Conservation (phyloP, 2,113 vertebrate species). For the Tringa solitaria region DNA sequence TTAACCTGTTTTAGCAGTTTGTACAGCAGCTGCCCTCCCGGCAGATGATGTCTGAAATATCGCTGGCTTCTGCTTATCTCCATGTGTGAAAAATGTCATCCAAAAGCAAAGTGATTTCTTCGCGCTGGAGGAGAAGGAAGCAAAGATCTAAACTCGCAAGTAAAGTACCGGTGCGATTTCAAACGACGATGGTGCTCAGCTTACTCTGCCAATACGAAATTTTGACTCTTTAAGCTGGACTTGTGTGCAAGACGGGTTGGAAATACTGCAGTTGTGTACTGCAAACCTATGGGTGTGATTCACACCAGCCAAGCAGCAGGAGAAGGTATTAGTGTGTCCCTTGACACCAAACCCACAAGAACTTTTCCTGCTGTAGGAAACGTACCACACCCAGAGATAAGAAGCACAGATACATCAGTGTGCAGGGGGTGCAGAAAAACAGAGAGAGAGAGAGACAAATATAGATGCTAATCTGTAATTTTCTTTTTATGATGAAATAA, state of each 20-base stretch:
- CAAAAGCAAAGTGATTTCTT: background rate
- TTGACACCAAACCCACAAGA: background rate
- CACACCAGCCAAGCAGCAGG: background rate
- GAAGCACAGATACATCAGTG: background rate
- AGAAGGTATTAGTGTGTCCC: background rate
- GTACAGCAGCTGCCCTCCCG: background rate
- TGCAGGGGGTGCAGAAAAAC: background rate
- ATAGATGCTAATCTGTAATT: background rate
- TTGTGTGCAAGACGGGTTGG: background rate
- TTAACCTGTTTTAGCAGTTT: background rate
- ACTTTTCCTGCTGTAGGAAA: constrained; percentile 16
- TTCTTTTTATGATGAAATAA: background rate
- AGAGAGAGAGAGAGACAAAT: background rate
- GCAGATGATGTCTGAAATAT: background rate
- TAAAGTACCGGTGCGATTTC: background rate
- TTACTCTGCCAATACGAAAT: background rate
- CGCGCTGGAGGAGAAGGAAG: background rate
- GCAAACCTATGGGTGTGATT: background rate
- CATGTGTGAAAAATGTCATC: background rate
- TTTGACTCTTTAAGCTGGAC: background rate
- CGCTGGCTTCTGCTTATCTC: background rate
- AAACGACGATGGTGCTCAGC: background rate
- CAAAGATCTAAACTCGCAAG: background rate
- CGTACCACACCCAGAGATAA: background rate
- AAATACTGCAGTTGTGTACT: background rate